Conservation (phyloP, 2,797 vertebrate genomes). For the Lepilemur ruficaudatus region DNA sequence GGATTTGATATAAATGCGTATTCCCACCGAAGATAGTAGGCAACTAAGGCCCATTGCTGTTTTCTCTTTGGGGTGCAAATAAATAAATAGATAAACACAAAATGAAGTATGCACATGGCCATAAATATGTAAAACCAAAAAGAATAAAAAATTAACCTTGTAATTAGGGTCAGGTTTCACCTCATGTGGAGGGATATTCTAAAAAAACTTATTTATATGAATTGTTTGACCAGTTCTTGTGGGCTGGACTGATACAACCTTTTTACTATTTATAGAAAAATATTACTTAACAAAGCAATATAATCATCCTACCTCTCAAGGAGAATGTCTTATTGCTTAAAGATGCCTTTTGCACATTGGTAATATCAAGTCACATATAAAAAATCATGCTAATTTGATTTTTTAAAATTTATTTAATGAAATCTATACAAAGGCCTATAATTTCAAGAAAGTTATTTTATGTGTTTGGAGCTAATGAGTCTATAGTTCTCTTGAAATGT, state of each 20-base stretch:
- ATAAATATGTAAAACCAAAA: background rate
- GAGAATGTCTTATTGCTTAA: background rate
- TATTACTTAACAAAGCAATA: background rate
- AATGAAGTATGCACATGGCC: background rate
- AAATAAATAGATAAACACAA: background rate
- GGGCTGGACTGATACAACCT: background rate
- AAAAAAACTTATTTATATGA: background rate
- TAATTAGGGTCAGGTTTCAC: background rate
- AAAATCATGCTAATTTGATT: background rate
- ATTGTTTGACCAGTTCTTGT: background rate
- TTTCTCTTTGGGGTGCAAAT: background rate
- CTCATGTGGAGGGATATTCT: background rate
- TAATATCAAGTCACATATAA: background rate
- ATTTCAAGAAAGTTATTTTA: background rate
- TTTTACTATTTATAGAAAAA: background rate
- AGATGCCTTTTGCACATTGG: background rate
- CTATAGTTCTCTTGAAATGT: background rate
- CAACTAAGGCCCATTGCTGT: background rate
- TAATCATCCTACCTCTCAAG: background rate
- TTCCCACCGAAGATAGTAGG: background rate
- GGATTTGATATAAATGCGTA: background rate
- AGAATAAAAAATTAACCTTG: background rate
- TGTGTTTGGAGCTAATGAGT: background rate
- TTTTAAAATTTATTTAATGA: background rate
- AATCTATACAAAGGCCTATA: background rate